Percentiles rank a stretch among this genome's conserved stretches.
phyloP scores from a whole-genome alignment of 2,113 vertebrate species.

The Melozone crissalis region DNA sequence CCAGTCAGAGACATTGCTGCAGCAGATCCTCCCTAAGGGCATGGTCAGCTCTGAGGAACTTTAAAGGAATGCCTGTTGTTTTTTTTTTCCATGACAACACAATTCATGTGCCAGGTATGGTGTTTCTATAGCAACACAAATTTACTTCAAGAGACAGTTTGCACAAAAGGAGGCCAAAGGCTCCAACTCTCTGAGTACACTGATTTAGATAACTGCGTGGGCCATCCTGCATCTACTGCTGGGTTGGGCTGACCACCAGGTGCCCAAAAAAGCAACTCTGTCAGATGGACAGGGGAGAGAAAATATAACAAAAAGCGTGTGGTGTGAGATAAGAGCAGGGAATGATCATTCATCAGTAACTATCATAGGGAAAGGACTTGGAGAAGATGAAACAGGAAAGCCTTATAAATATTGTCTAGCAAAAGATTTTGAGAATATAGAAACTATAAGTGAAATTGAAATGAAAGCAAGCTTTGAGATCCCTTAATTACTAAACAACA shows the following conservation, averaged over 20 bases:
- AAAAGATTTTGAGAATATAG: too few relatives aligned
- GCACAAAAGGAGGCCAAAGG: not conserved
- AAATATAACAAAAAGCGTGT: not conserved
- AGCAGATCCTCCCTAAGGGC: not conserved
- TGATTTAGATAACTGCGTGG: not conserved
- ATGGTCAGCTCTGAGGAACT: not conserved
- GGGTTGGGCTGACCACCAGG: not conserved
- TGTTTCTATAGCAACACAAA: conserved; percentile 39
- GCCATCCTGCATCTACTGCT: not conserved
- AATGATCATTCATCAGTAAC: not conserved
- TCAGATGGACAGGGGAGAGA: not conserved
- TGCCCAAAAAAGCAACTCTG: not conserved
- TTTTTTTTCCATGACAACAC: not conserved
- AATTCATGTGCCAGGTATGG: not conserved
- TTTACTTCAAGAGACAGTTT: not conserved
- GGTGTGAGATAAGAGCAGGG: not conserved
- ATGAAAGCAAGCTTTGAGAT: too few relatives aligned
- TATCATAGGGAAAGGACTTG: not conserved
- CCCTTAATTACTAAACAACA: too few relatives aligned
- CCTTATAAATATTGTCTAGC: too few relatives aligned
- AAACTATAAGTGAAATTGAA: too few relatives aligned
- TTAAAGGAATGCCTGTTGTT: not conserved
- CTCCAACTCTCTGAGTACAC: not conserved
- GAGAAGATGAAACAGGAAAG: too few relatives aligned
- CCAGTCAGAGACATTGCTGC: not conserved